A percentile compares a stretch with the other conserved stretches of the same genome.
These are phyloP conservation scores for Poecile atricapillus DNA, from an alignment of 2,113 vertebrate genomes.

Conservation along the genomic window DNA sequence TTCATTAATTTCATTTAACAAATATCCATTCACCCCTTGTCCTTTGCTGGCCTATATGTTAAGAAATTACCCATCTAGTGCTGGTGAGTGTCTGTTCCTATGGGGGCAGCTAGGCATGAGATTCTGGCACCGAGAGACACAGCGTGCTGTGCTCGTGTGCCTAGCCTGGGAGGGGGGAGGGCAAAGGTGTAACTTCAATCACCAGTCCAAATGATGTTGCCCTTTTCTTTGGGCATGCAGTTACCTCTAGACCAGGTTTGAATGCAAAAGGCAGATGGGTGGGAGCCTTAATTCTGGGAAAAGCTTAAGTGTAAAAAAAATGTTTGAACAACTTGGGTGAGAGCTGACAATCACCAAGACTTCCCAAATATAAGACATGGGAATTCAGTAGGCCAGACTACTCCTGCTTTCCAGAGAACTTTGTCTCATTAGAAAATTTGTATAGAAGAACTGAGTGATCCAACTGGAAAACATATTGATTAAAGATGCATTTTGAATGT, in stretches of 20 bases:
- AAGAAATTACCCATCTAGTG: neutral
- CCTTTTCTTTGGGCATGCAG: neutral
- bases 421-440: neutral
- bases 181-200: too few relatives aligned
- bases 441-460: neutral
- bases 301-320: neutral
- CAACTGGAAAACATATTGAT: neutral
- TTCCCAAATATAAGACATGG: neutral
- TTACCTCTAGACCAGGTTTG: neutral
- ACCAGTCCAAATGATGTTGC: too few relatives aligned
- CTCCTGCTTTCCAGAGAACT: neutral
- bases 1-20: neutral
- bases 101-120: neutral
- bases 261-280: neutral
- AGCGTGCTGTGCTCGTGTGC: rapidly evolving
- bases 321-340: neutral
- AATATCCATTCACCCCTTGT: neutral
- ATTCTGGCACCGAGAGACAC: rapidly evolving
- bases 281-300: neutral
- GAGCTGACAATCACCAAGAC: neutral
- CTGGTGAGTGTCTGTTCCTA: neutral
- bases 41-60: neutral
- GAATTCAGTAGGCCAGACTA: neutral
- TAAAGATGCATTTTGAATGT: neutral
- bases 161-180: neutral